Evolutionary conservation across 2,113 vertebrate genomes (phyloP).

Genomic region (Falco punctatus): DNA sequence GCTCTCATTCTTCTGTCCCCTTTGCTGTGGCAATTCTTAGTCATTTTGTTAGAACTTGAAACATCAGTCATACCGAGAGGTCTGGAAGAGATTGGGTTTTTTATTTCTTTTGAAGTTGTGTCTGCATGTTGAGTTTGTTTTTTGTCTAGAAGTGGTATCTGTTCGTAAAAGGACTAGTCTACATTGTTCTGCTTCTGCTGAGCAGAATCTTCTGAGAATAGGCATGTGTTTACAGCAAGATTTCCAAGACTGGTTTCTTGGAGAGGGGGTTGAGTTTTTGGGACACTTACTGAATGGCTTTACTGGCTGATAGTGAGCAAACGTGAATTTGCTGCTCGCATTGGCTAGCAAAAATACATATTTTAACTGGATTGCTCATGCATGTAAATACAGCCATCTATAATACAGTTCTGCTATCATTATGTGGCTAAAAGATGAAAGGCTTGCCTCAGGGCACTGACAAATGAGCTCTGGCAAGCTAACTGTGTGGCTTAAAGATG

Average conservation of each 20-base stretch:
- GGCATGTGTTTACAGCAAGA: not conserved
- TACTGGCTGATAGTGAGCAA: not conserved
- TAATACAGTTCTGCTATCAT: not conserved
- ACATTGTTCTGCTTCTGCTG: not conserved
- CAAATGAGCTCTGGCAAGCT: conserved; percentile 36
- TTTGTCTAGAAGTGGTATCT: not conserved
- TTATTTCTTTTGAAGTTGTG: not conserved
- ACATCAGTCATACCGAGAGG: not conserved
- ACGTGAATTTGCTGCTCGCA: not conserved
- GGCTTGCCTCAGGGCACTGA: conserved; percentile 30
- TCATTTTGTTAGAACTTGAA: not conserved
- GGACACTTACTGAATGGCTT: not conserved
- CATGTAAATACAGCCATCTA: conserved; percentile 36
- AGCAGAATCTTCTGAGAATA: not conserved
- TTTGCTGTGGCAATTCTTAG: not conserved
- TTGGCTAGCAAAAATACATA: not conserved
- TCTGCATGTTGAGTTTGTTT: not conserved
- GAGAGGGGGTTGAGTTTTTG: not conserved
- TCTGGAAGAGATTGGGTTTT: not conserved
- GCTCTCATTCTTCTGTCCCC: not conserved
- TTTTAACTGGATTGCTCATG: conserved; percentile 27
- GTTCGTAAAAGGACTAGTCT: not conserved
- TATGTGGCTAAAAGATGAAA: conserved; percentile 46
- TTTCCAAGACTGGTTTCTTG: not conserved
- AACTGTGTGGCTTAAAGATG: not conserved